Evolutionary conservation across 1,140 invertebrate genomes (phyloP).

Genomic region (Drosophila quadrilineata): DNA sequence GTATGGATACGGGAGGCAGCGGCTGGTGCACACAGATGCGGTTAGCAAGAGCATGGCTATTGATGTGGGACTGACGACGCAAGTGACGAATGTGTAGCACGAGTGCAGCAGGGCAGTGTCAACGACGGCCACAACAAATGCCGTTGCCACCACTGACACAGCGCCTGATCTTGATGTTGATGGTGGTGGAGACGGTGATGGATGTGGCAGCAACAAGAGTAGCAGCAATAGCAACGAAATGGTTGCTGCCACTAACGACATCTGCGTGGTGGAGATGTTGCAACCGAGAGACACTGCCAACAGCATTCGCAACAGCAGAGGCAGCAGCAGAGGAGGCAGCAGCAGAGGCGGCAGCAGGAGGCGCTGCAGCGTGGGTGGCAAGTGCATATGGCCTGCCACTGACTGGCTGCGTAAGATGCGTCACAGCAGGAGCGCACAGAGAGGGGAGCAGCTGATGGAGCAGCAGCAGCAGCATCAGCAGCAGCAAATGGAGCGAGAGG

Average conservation of each 20-base stretch:
- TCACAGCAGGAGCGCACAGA: no score
- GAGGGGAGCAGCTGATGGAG: not conserved
- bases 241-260: slow-evolving; percentile 50
- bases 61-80: slow-evolving; percentile 75
- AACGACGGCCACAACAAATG: slow-evolving; percentile 25
- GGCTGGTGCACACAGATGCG: slow-evolving; percentile 61
- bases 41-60: slow-evolving; percentile 75
- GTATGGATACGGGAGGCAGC: slow-evolving; percentile 56
- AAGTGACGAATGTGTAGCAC: slow-evolving; percentile 81
- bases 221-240: no score
- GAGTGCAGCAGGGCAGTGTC: slow-evolving; percentile 58
- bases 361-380: slow-evolving; percentile 53
- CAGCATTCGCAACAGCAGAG: slow-evolving; percentile 16
- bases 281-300: slow-evolving; percentile 30
- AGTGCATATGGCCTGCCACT: slow-evolving; percentile 63
- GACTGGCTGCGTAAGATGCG: slow-evolving; percentile 58
- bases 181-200: slow-evolving; percentile 46
- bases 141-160: slow-evolving; percentile 2
- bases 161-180: not conserved
- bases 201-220: slow-evolving; percentile 45
- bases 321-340: not conserved
- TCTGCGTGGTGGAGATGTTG: slow-evolving; percentile 60
- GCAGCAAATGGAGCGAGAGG: slow-evolving; percentile 9
- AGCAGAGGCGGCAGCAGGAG: slow-evolving; percentile 12
- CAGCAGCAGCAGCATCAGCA: not conserved